Evolutionary conservation across 2,888 invertebrate species (phyloP), one percentile per base, ranked within the genome.

Genomic region (Ceramica pisi): DNA sequence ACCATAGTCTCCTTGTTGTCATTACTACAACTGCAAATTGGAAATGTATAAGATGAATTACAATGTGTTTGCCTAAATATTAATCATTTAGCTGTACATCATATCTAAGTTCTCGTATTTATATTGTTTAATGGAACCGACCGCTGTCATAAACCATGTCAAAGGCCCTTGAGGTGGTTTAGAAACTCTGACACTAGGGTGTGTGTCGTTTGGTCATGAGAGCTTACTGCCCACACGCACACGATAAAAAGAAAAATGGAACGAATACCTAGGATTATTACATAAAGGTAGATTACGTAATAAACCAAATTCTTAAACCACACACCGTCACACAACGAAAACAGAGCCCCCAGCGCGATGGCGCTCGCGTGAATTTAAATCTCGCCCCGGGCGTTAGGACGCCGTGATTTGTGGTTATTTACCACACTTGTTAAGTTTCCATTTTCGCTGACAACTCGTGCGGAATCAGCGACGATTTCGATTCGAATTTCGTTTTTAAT

Each of bases 331-430:
- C 31, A 79, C 80, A 83, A 78, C 69, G 80, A 80, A 87, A 86
- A 91, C 90, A 71, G 57, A 64, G 72, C 75, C 56, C 80, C 85
- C 87, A 86, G 86, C 84, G 87, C 87, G 84, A 90, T 89, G 86
- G 91, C 90, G 92, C 90, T 92, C 90, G 90, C 92, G 94, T 92
- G 91, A 95, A 95, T 95, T 95, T 93, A 94, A 95, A 95, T 94
- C 92, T 92, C 94, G 94, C 94, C 93, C 89, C 89, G 92, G 91
- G 95, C 90, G 95, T 95, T 95, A 94, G 94, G 91, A 93, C 87
- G 89, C 93, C 86, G 94, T 95, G 95, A 96, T 96, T 96, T 96
- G 95, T 95, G 95, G 95, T 94, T 96, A 95, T 95, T 95, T 95
- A 95, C 94, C 91, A 92, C 94, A 94, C 92, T 91, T 93, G 94